These are phyloP conservation scores for Heptranchias perlo DNA, from an alignment of 2,113 vertebrate genomes.

Conservation along the genomic window DNA sequence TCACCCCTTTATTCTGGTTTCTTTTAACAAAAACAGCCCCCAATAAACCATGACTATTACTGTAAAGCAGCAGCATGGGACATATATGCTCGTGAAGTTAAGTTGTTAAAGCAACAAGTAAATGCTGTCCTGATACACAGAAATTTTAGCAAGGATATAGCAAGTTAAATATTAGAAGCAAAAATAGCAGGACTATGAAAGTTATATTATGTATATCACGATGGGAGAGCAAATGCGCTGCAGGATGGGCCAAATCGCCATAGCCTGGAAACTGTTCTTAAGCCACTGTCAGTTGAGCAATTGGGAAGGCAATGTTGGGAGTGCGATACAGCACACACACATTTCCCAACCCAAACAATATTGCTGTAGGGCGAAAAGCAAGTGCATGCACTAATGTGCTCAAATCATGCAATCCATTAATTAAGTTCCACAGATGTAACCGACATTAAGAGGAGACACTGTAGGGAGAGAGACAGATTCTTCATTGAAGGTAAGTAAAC, in stretches of 20 bases:
- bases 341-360: neutral
- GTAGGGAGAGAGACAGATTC: neutral
- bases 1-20: too few relatives aligned
- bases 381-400: neutral
- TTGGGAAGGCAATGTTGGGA: neutral
- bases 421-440: neutral
- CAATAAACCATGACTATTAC: too few relatives aligned
- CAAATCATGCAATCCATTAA: neutral
- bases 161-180: too few relatives aligned
- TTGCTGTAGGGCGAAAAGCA: neutral
- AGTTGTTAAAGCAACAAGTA: too few relatives aligned
- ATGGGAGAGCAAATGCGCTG: neutral
- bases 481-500: neutral
- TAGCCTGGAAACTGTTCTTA: neutral
- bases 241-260: neutral
- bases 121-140: too few relatives aligned
- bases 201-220: neutral
- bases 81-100: too few relatives aligned
- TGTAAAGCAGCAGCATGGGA: too few relatives aligned
- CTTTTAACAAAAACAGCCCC: too few relatives aligned
- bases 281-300: neutral
- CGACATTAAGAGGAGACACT: neutral
- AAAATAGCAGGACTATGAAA: too few relatives aligned
- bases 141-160: too few relatives aligned
- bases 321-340: neutral